Evolutionary conservation across 2,888 invertebrate genomes (phyloP).

Genomic region (Cephalotes varians): DNA sequence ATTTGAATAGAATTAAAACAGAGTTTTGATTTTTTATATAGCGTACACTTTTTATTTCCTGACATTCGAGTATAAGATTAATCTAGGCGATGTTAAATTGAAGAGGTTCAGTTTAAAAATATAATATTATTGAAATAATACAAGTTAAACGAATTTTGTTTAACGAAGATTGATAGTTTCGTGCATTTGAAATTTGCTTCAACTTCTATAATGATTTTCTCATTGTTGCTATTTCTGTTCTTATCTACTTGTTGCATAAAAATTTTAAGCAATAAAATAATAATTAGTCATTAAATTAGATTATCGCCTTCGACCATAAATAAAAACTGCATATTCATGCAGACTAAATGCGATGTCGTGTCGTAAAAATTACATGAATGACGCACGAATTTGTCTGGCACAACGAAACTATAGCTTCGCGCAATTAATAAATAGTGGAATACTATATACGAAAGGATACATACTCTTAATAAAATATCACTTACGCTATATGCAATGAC

Average conservation of each 20-base stretch:
- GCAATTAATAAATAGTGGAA: not conserved
- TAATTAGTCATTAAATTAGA: not conserved
- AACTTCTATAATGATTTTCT: not conserved
- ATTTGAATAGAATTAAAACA: slow-evolving; percentile 22
- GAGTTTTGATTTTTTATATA: not conserved
- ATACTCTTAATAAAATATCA: not conserved
- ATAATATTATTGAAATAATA: too few relatives aligned
- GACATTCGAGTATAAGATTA: not conserved
- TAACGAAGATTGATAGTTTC: too few relatives aligned
- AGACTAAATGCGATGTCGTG: not conserved
- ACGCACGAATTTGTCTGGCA: not conserved
- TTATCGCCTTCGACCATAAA: not conserved
- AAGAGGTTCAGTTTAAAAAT: not conserved
- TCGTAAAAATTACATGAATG: not conserved
- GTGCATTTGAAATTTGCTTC: not conserved
- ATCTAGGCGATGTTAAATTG: too few relatives aligned
- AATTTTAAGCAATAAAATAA: slow-evolving; percentile 3
- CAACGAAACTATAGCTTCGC: not conserved
- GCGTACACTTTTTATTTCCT: not conserved
- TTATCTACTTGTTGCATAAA: not conserved
- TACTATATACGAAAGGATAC: not conserved
- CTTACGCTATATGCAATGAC: not conserved
- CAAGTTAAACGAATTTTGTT: too few relatives aligned
- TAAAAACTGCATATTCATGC: not conserved
- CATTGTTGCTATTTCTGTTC: not conserved